These are phyloP conservation scores for Himantopus leucocephalus DNA, from an alignment of 2,113 vertebrate genomes.

Conservation along the genomic window DNA sequence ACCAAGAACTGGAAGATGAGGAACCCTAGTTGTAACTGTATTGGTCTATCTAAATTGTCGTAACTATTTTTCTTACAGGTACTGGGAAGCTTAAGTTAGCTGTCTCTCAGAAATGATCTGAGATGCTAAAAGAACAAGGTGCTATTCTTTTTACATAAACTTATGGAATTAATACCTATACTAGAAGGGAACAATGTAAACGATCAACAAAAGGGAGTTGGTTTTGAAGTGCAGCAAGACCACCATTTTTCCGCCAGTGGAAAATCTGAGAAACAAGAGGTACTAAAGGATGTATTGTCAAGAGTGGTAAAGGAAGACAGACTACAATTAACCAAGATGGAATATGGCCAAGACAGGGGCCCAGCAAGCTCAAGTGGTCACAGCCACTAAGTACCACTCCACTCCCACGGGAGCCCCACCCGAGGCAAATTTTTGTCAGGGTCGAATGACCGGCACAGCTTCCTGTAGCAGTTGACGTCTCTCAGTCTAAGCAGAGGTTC, in stretches of 20 bases:
- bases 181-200: neutral
- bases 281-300: neutral
- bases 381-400: neutral
- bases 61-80: neutral
- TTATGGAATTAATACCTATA: neutral
- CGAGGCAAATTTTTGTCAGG: neutral
- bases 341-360: neutral
- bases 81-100: neutral
- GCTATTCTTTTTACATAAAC: neutral
- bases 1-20: neutral
- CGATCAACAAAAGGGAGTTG: neutral
- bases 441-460: neutral
- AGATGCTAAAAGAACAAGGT: neutral
- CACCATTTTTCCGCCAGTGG: neutral
- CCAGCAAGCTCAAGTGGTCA: neutral
- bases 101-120: neutral
- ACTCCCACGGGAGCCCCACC: neutral
- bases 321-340: neutral
- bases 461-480: neutral
- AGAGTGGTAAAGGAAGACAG: constrained; percentile 8
- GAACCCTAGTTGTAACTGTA: neutral
- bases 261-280: neutral
- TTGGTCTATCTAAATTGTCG: neutral
- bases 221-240: neutral
- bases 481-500: neutral